Evolutionary conservation across 2,113 vertebrate species (phyloP).

Genomic region (Poeciliopsis prolifica): DNA sequence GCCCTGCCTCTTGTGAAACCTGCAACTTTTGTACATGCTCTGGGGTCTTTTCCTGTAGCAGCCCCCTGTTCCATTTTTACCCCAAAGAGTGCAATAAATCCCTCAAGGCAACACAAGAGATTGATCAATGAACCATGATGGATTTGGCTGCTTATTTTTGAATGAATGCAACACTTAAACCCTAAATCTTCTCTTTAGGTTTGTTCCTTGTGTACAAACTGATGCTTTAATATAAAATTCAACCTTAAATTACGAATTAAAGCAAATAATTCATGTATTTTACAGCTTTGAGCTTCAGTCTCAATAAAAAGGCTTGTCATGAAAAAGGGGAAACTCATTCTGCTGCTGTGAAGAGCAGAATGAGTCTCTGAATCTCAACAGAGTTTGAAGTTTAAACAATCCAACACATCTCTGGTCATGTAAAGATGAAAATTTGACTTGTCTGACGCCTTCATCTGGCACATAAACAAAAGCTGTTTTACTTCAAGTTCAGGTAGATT

Average conservation of each 20-base stretch:
- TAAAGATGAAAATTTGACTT: background rate
- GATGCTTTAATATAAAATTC: background rate
- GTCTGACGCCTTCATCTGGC: rapidly evolving
- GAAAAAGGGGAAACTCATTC: slow-evolving; percentile 64
- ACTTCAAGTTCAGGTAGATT: background rate
- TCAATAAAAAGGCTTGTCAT: background rate
- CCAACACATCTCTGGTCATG: background rate
- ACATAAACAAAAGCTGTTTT: rapidly evolving
- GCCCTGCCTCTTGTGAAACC: slow-evolving; percentile 66
- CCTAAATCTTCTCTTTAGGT: background rate
- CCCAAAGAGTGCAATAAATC: background rate
- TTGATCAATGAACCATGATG: background rate
- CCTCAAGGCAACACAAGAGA: background rate
- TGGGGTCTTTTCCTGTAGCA: slow-evolving; percentile 50
- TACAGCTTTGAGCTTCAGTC: background rate
- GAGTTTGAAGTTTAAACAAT: background rate
- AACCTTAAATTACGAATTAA: background rate
- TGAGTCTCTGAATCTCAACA: slow-evolving; percentile 22
- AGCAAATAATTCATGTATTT: background rate
- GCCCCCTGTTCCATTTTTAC: background rate
- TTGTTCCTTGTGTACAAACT: background rate
- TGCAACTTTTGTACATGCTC: slow-evolving; percentile 33
- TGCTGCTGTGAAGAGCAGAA: slow-evolving; percentile 19
- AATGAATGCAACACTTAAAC: background rate
- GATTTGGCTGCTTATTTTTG: background rate